Evolutionary conservation across 2,888 invertebrate genomes (phyloP), one percentile per base, ranked within the genome.

Genomic region (Archaeoteleia sp.): DNA sequence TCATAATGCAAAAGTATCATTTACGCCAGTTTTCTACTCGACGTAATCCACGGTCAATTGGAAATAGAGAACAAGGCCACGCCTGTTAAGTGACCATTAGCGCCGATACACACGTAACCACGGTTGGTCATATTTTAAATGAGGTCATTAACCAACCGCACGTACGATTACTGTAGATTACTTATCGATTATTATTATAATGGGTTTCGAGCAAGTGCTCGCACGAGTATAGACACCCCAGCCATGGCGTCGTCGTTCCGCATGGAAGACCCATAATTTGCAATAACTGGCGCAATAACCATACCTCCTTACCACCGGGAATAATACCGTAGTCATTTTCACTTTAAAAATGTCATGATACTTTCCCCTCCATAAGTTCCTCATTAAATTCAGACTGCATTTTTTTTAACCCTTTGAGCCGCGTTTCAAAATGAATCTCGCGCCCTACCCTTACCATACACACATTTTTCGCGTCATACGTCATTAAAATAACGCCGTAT

Each of bases 161-260:
- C 75, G 77, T 76, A 74, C 74, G 77, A 81, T 78, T 77, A 77
- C 71, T 60, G 54, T 61, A 72, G 75, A 77, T 80, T 81, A 79
- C 77, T 77, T 80, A 80, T 82, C 80, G 81, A 80, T 82, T 79
- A 74, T 67, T 74, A 74, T 79, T 77, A 75, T 73, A 78, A 77
- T 72, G 71, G 73, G 66, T 51, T 71, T 66, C 43, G 51, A 68
- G 65, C 57, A 67, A 55, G 48, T 53, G 51, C 62, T 43, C 29
- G 54, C 30, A 34, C 61, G 51, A 39, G 45, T 51, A 25, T 61
- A 57, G 40, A 49, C 30, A 35, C 27, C 37, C 35, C 51, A 20
- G 29, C 48, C 23, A 40, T 8, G 37, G 48, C 57, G 46, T 48
- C 62, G 54, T 48, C 70, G 73, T 74, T 75, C 71, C 72, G 67